A percentile compares a stretch with the other conserved stretches of the same genome.
These are phyloP conservation scores for Sebastes variabilis DNA, from an alignment of 2,797 vertebrate genomes.

Conservation along the genomic window DNA sequence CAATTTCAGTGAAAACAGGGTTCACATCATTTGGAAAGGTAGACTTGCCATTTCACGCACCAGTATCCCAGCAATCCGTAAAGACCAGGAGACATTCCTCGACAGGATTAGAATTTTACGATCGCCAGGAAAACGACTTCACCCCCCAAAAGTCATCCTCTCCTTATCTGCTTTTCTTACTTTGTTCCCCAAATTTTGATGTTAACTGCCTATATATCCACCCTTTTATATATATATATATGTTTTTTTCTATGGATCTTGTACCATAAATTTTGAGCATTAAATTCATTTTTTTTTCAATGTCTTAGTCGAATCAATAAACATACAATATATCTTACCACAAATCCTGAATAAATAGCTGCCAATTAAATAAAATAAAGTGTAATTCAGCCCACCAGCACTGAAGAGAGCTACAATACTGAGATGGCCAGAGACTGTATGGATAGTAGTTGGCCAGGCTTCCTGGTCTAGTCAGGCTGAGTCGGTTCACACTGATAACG, in stretches of 20 bases:
- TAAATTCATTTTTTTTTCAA: not conserved
- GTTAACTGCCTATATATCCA: not conserved
- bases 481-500: conserved; percentile 86
- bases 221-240: not conserved
- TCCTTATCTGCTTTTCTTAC: conserved; percentile 51
- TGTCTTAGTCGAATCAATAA: not conserved
- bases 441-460: conserved; percentile 71
- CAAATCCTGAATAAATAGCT: conserved; percentile 24
- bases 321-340: not conserved
- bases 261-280: not conserved
- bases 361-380: conserved; percentile 33
- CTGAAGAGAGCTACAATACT: conserved; percentile 26
- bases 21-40: conserved; percentile 83
- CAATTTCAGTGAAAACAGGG: conserved; percentile 75
- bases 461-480: conserved; percentile 85
- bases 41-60: conserved; percentile 87
- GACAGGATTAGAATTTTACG: conserved; percentile 83
- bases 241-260: not conserved
- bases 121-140: conserved; percentile 77
- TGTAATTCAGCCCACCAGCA: conserved; percentile 19
- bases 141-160: conserved; percentile 68
- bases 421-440: conserved; percentile 48
- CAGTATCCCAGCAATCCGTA: conserved; percentile 83
- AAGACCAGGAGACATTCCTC: conserved; percentile 82
- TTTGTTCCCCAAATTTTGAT: conserved; percentile 43